A percentile compares a stretch with the other conserved stretches of the same genome.
phyloP scores from a whole-genome alignment of 2,888 invertebrate species.

The Patella ulyssiponensis region DNA sequence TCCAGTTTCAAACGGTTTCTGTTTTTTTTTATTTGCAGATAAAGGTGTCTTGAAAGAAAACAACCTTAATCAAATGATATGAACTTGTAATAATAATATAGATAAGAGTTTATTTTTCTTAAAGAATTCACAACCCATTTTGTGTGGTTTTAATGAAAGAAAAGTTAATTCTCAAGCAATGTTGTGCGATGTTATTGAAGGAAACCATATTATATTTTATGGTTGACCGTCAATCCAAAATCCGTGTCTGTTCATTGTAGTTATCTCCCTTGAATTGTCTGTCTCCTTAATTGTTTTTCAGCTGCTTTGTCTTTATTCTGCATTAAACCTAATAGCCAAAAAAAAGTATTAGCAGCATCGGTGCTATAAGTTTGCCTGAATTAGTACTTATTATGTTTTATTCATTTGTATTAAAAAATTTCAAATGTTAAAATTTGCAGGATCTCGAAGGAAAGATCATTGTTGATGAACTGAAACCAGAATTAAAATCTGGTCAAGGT shows the following conservation, averaged over 20 bases:
- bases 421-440: conserved; percentile 72
- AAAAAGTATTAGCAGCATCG: too few species aligned
- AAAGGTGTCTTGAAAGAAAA: too few species aligned
- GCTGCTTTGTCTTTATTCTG: neutral
- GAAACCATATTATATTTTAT: conserved; percentile 97
- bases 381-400: neutral
- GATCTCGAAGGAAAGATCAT: conserved; percentile 99
- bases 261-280: conserved; percentile 13
- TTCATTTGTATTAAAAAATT: neutral
- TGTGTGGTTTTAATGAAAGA: too few species aligned
- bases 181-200: conserved; percentile 99
- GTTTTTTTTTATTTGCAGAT: too few species aligned
- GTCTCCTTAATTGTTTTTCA: too few species aligned
- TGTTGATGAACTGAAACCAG: conserved; percentile 98
- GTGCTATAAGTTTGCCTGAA: neutral
- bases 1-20: too few species aligned
- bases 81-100: too few species aligned
- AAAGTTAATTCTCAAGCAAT: conserved; percentile 82
- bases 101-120: too few species aligned
- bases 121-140: too few species aligned
- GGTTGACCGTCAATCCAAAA: conserved; percentile 99
- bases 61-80: too few species aligned
- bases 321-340: neutral
- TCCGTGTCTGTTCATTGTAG: conserved; percentile 82
- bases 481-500: conserved; percentile 82